A percentile compares a stretch with the other conserved stretches of the same genome.
These are phyloP conservation scores for Myopa tessellatipennis DNA, from an alignment of 2,888 invertebrate genomes.

Conservation along the genomic window DNA sequence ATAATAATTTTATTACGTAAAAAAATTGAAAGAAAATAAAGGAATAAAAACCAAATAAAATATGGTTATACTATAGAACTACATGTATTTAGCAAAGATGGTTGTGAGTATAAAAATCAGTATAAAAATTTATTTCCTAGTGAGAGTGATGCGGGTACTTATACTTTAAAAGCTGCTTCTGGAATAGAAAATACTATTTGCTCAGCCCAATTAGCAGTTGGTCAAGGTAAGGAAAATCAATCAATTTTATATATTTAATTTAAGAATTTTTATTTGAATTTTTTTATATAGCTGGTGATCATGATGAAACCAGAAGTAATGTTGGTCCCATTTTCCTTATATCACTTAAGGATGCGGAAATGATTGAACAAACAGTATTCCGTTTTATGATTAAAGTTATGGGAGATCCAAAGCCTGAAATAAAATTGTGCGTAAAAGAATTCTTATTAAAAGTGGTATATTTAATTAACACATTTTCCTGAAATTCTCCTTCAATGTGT, in stretches of 20 bases:
- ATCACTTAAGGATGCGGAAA: conserved; percentile 87
- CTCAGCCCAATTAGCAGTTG: conserved; percentile 88
- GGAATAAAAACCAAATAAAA: no score
- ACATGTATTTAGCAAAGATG: neutral
- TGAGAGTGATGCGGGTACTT: conserved; percentile 86
- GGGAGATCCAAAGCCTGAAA: conserved; percentile 88
- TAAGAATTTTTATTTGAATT: neutral
- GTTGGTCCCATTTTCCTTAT: conserved; percentile 88
- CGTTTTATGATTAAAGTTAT: conserved; percentile 89
- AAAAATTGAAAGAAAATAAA: no score
- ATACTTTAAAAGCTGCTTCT: conserved; percentile 89
- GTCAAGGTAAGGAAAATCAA: conserved; percentile 74
- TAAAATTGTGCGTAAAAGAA: conserved; percentile 83
- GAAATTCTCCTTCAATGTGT: neutral
- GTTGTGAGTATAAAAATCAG: neutral
- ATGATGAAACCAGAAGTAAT: conserved; percentile 77
- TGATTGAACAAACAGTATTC: conserved; percentile 86
- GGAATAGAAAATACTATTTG: conserved; percentile 83
- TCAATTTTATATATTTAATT: neutral
- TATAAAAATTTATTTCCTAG: conserved; percentile 53
- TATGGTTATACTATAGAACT: neutral
- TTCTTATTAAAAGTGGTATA: conserved; percentile 7
- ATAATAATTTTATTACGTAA: no score
- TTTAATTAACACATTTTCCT: conserved; percentile 2
- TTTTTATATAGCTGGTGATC: conserved; percentile 69